These are phyloP conservation scores for Onthophagus taurus DNA, from an alignment of 1,140 invertebrate genomes.

Conservation along the genomic window DNA sequence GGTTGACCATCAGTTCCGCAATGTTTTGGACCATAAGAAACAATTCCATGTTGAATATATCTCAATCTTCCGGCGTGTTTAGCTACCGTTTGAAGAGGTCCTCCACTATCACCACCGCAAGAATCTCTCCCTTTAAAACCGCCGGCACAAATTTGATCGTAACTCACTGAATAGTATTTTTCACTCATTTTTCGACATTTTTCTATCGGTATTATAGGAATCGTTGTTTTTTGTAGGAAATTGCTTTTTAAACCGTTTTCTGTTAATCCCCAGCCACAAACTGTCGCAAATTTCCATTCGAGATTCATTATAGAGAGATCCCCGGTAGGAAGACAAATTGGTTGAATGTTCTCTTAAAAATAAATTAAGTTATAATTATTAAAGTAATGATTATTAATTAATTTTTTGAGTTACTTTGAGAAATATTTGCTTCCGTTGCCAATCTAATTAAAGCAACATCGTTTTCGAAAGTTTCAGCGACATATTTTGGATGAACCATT, in stretches of 20 bases:
- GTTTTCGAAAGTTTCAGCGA: conserved; percentile 35
- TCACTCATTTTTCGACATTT: conserved; percentile 14
- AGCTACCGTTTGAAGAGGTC: conserved; percentile 41
- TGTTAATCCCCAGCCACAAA: conserved; percentile 32
- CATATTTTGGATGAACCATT: conserved; percentile 37
- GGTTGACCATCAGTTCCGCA: conserved; percentile 39
- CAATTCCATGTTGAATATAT: conserved; percentile 30
- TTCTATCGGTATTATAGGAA: conserved; percentile 15
- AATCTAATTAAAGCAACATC: conserved; percentile 41
- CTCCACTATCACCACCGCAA: conserved; percentile 50
- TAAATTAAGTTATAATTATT: too few species aligned
- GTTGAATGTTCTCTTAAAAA: conserved; percentile 22
- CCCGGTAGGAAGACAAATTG: conserved; percentile 22
- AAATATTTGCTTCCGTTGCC: conserved; percentile 1
- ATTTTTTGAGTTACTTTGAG: neutral
- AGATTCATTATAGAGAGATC: conserved; percentile 17
- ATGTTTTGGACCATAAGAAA: conserved; percentile 41
- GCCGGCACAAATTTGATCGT: conserved; percentile 42
- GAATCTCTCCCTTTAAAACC: conserved; percentile 39
- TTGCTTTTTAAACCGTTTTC: conserved; percentile 20
- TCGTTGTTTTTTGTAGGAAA: conserved; percentile 15
- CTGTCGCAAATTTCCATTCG: conserved; percentile 20
- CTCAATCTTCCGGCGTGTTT: conserved; percentile 7
- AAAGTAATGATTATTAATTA: neutral
- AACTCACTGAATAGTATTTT: conserved; percentile 17